These are phyloP conservation scores for Drosophila atripex DNA, from an alignment of 2,888 invertebrate genomes.

Conservation along the genomic window DNA sequence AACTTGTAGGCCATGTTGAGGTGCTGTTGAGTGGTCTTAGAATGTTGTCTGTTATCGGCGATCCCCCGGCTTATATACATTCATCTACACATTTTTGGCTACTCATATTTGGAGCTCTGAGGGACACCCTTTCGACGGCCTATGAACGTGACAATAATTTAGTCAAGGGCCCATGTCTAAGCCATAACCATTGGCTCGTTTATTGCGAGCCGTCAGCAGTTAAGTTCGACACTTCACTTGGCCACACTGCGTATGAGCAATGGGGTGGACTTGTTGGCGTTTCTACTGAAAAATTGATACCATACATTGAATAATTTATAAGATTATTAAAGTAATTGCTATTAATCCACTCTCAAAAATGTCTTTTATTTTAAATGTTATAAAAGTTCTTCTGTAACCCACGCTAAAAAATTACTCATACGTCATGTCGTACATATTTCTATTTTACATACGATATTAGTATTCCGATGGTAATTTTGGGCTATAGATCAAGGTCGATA, in stretches of 20 bases:
- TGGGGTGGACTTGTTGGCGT: not conserved
- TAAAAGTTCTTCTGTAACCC: not conserved
- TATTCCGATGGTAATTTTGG: not conserved
- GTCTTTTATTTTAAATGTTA: not conserved
- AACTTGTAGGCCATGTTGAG: conserved; percentile 72
- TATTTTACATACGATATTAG: not conserved
- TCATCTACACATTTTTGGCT: conserved; percentile 34
- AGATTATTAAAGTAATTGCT: not conserved
- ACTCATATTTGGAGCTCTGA: conserved; percentile 61
- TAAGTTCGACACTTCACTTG: conserved; percentile 57
- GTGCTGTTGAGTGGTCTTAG: conserved; percentile 58
- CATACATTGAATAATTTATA: not conserved
- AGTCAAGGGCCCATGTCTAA: conserved; percentile 62
- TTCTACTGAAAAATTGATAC: not conserved
- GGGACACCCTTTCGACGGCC: conserved; percentile 61
- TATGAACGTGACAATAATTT: conserved; percentile 73
- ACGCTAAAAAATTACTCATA: not conserved
- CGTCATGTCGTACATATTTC: not conserved
- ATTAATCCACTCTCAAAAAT: not conserved
- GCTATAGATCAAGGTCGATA: not conserved
- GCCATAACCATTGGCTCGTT: conserved; percentile 59
- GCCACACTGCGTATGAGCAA: conserved; percentile 6
- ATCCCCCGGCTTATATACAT: conserved; percentile 58
- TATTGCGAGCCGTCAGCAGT: conserved; percentile 35
- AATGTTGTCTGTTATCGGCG: conserved; percentile 52